Conservation (phyloP, 1,140 invertebrate genomes). For the Hyles vespertilio region DNA sequence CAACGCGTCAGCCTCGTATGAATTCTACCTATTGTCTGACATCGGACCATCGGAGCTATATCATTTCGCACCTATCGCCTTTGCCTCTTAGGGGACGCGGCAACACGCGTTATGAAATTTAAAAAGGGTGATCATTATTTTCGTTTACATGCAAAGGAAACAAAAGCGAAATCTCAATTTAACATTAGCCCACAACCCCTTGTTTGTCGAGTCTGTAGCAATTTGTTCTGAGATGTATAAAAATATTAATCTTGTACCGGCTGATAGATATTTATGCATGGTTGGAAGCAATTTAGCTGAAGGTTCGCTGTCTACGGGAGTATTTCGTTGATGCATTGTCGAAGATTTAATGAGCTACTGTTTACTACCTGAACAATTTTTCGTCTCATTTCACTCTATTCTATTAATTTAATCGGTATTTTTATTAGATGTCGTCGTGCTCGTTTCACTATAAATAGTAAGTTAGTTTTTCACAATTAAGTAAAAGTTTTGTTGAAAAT, state of each 20-base stretch:
- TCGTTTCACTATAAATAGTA: too few relatives aligned
- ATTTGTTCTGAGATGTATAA: constrained; percentile 57
- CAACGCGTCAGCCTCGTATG: constrained; percentile 57
- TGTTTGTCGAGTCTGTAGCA: constrained; percentile 49
- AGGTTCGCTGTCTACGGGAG: constrained; percentile 40
- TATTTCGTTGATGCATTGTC: constrained; percentile 45
- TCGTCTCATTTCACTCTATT: constrained; percentile 20
- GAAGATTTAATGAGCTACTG: constrained; percentile 53
- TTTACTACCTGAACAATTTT: constrained; percentile 51
- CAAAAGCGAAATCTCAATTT: constrained; percentile 37
- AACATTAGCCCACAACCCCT: constrained; percentile 47
- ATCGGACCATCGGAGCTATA: constrained; percentile 71
- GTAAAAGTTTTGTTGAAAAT: too few relatives aligned
- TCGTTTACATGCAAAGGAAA: constrained; percentile 22
- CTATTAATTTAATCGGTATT: too few relatives aligned
- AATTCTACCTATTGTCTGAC: constrained; percentile 74
- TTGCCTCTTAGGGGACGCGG: constrained; percentile 21
- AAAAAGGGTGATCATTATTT: constrained; percentile 27
- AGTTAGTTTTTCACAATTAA: too few relatives aligned
- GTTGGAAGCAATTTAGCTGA: constrained; percentile 60
- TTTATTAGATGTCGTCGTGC: too few relatives aligned
- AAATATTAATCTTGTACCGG: constrained; percentile 66
- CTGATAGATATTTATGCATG: constrained; percentile 72
- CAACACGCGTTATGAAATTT: constrained; percentile 48
- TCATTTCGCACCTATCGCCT: constrained; percentile 66